phyloP scores from a whole-genome alignment of 2,797 vertebrate species.

The Astyanax mexicanus region DNA sequence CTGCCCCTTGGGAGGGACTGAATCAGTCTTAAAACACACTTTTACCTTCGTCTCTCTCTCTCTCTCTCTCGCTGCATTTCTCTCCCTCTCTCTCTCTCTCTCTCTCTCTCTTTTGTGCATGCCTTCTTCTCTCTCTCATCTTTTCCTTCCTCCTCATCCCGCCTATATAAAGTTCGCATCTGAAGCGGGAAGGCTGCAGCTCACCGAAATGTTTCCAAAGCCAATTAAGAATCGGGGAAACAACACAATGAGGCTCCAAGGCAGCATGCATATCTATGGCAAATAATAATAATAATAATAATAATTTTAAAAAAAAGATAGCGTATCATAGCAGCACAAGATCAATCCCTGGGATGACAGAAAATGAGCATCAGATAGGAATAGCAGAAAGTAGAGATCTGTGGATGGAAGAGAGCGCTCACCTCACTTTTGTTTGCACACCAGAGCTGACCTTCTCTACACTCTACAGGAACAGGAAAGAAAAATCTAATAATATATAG shows the following conservation, averaged over 20 bases:
- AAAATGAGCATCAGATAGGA: constrained; percentile 13
- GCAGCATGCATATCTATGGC: constrained; percentile 24
- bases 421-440: constrained; percentile 6
- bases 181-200: constrained; percentile 63
- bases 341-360: constrained; percentile 24
- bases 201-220: constrained; percentile 70
- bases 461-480: neutral
- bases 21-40: constrained; percentile 74
- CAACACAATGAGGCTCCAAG: constrained; percentile 37
- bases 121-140: constrained; percentile 57
- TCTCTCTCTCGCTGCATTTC: constrained; percentile 61
- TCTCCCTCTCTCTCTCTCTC: constrained; percentile 52
- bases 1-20: constrained; percentile 66
- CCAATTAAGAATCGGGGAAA: constrained; percentile 77
- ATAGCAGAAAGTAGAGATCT: neutral
- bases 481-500: too few species aligned
- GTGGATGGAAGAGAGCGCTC: neutral
- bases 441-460: neutral
- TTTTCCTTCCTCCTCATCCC: constrained; percentile 73
- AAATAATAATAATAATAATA: too few species aligned
- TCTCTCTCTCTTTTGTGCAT: constrained; percentile 40
- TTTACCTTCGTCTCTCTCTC: constrained; percentile 71
- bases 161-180: constrained; percentile 80
- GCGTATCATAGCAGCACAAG: constrained; percentile 20
- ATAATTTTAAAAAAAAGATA: neutral